Conservation (phyloP, 2,113 vertebrate genomes). For the Ascaphus truei region DNA sequence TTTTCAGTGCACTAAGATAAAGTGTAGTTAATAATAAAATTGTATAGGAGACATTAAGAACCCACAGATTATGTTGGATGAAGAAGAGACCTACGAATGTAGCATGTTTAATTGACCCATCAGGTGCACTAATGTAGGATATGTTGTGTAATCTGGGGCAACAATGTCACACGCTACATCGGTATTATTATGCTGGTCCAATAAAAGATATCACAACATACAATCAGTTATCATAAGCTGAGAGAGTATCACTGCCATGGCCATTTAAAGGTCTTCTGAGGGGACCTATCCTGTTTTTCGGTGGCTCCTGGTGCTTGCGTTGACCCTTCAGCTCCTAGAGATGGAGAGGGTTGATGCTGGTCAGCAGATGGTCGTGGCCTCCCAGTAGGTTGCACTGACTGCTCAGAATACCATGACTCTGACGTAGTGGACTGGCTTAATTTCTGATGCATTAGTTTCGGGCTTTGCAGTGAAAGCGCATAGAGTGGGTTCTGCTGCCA, state of each 20-base stretch:
- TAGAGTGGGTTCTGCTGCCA: background rate
- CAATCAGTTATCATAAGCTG: background rate
- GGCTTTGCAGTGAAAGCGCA: background rate
- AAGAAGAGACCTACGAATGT: too few relatives aligned
- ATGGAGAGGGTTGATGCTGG: background rate
- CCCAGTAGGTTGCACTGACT: background rate
- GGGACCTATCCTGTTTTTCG: background rate
- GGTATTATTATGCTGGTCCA: too few relatives aligned
- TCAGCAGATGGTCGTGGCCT: background rate
- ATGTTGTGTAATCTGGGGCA: too few relatives aligned
- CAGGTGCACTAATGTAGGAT: too few relatives aligned
- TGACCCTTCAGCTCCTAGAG: background rate
- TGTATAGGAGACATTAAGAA: too few relatives aligned
- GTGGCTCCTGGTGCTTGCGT: background rate
- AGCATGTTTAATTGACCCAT: too few relatives aligned
- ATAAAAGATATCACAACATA: too few relatives aligned
- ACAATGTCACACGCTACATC: too few relatives aligned
- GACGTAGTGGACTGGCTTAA: background rate
- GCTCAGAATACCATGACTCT: background rate
- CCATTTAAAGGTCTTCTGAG: constrained; percentile 1
- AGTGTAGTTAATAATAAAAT: too few relatives aligned
- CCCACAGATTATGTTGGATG: too few relatives aligned
- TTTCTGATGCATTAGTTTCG: background rate
- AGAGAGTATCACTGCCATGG: background rate
- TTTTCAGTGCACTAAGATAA: too few relatives aligned